Percentiles rank a stretch among this genome's conserved stretches.
These are phyloP conservation scores for Drosophila affinis DNA, from an alignment of 2,888 invertebrate species.

Conservation along the genomic window DNA sequence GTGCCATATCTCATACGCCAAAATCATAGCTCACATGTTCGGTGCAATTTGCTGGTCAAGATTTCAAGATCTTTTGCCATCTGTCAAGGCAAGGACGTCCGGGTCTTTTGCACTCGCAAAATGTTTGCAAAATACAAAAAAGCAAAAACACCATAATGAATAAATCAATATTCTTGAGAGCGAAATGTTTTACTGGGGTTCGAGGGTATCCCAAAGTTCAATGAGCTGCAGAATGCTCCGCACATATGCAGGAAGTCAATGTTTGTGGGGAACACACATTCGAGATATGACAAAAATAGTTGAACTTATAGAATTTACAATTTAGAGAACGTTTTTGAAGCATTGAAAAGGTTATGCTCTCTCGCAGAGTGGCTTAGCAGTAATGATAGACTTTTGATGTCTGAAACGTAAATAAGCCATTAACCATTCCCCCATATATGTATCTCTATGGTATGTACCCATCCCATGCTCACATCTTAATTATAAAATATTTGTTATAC, in stretches of 20 bases:
- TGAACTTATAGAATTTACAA: background rate
- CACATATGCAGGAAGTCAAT: conserved; percentile 46
- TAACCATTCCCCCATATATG: background rate
- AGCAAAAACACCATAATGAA: conserved; percentile 24
- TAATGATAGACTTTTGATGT: no score
- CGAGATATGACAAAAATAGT: conserved; percentile 15
- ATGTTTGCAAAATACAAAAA: conserved; percentile 33
- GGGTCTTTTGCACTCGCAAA: conserved; percentile 58
- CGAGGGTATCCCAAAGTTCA: conserved; percentile 63
- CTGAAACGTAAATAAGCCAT: no score
- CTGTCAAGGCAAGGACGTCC: conserved; percentile 60
- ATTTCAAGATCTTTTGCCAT: conserved; percentile 27
- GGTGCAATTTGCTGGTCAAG: conserved; percentile 31
- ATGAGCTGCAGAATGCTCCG: conserved; percentile 48
- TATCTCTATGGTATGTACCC: background rate
- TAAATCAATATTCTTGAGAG: conserved; percentile 45
- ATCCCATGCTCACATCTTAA: background rate
- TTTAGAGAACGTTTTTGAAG: no score
- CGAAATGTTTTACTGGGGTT: conserved; percentile 30
- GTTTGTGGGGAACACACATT: background rate
- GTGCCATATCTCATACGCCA: conserved; percentile 42
- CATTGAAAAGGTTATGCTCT: no score
- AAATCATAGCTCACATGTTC: conserved; percentile 43
- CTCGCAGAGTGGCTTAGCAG: no score
- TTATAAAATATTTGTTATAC: conserved; percentile 2